Conservation (phyloP, 2,113 vertebrate genomes). For the Andinoacara biseriatus region DNA sequence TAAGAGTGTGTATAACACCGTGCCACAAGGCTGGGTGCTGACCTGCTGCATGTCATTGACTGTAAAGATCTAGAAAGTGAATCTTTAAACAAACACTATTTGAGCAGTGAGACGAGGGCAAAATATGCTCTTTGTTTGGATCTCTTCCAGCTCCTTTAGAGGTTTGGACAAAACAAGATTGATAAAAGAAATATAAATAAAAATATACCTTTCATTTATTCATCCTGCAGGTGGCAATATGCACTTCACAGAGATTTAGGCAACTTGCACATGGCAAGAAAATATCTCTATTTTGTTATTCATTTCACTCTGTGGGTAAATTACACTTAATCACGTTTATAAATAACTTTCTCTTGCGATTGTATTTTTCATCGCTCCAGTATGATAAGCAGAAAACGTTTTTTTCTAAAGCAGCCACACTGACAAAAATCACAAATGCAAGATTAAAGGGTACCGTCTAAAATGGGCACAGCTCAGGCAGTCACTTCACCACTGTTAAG, state of each 20-base stretch:
- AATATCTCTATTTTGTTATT: conserved; percentile 23
- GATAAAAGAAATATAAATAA: conserved; percentile 19
- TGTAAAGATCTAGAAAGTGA: not conserved
- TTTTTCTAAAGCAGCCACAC: not conserved
- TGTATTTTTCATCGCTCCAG: conserved; percentile 1
- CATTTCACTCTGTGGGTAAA: conserved; percentile 15
- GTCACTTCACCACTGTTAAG: not conserved
- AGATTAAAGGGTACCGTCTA: not conserved
- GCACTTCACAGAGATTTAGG: conserved; percentile 11
- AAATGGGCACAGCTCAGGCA: conserved; percentile 15
- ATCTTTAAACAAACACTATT: not conserved
- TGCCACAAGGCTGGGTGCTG: not conserved
- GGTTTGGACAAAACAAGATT: conserved; percentile 15
- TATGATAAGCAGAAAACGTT: not conserved
- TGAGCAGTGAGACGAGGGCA: not conserved
- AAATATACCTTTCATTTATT: conserved; percentile 24
- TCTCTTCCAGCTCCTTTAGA: not conserved
- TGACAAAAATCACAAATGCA: conserved; percentile 1
- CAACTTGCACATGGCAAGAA: not conserved
- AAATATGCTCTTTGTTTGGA: not conserved
- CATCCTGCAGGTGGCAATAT: conserved; percentile 1
- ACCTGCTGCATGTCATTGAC: not conserved
- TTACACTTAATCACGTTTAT: conserved; percentile 34
- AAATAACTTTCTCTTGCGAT: conserved; percentile 29
- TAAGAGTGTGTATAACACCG: not conserved